Percentiles rank a stretch among this genome's conserved stretches.
Conservation (phyloP, 2,113 vertebrate genomes). For the Anoplopoma fimbria region DNA sequence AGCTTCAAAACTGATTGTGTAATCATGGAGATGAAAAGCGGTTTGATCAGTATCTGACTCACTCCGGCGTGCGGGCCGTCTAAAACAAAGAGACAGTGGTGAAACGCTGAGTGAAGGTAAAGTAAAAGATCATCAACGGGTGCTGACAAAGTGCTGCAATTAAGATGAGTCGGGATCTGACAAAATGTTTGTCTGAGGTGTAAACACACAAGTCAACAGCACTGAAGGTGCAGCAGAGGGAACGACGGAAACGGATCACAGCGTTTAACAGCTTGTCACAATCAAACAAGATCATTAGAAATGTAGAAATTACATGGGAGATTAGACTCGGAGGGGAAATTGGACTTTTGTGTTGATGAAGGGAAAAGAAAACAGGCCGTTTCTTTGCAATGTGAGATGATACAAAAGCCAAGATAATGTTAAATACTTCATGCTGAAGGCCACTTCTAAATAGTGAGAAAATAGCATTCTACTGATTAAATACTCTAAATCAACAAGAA, state of each 20-base stretch:
- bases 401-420: background rate
- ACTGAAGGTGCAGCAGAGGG: conserved; percentile 19
- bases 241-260: conserved; percentile 60
- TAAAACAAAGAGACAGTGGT: conserved; percentile 41
- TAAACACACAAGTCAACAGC: conserved; percentile 77
- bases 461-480: background rate
- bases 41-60: conserved; percentile 51
- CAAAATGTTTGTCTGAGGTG: conserved; percentile 80
- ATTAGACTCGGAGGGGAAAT: conserved; percentile 34
- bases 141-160: conserved; percentile 72
- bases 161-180: conserved; percentile 70
- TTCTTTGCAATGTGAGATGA: background rate
- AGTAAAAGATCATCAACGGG: conserved; percentile 66
- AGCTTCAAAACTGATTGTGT: conserved; percentile 42
- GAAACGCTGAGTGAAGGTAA: conserved; percentile 31
- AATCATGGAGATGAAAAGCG: conserved; percentile 47
- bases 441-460: background rate
- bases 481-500: background rate
- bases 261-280: conserved; percentile 70
- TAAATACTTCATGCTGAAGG: background rate
- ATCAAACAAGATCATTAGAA: conserved; percentile 93
- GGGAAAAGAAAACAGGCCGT: background rate
- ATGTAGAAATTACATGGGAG: conserved; percentile 85
- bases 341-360: conserved; percentile 35
- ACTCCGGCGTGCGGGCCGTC: background rate